Evolutionary conservation across 2,888 invertebrate genomes (phyloP), one percentile per base, ranked within the genome.

Genomic region (Lamproptera curius): DNA sequence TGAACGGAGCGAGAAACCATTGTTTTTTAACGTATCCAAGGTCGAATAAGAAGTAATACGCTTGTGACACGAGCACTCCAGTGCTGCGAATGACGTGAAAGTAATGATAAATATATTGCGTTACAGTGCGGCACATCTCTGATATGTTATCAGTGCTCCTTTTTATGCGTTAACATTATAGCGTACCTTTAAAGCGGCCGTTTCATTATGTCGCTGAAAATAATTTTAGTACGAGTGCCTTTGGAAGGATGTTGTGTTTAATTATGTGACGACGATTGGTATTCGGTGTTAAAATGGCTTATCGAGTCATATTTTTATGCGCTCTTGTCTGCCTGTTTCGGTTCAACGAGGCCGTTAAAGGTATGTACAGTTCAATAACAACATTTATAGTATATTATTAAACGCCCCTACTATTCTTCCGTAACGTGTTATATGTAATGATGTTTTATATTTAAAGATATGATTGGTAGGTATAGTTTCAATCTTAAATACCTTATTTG

Each of bases 111-210:
- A 16, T 46, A 20, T 13, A 13, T 46, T 52, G 52, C 48, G 38
- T 41, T 43, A 36, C 74, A 56, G 61, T 59, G 57, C 67, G 63
- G 64, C 65, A 67, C 66, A 80, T 81, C 74, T 65, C 54, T 72
- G 81, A 83, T 83, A 83, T 66, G 63, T 48, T 80, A 82, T 77
- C 78, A 68, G 53, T 58, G 55, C 58, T 60, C 63, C 54, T 63
- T 71, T 69, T 73, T 64, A 62, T 66, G 55, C 62, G 62, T 65
- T 62, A 58, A 68, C 68, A 62, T 65, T 65, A n/a, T n/a, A n/a
- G n/a, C n/a, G 57, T 54, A 53, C 56, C 59, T 50, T 60, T 55
- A 56, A 35, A 23, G 41, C 40, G 37, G n/a, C n/a, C n/a, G 45
- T 34, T 37, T 45, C 43, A 33, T 48, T 45, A 51, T 39, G n/a